A percentile compares a stretch with the other conserved stretches of the same genome.
These are phyloP conservation scores for Pristionchus japonicus DNA, from an alignment of 2,888 invertebrate genomes.

Conservation along the genomic window DNA sequence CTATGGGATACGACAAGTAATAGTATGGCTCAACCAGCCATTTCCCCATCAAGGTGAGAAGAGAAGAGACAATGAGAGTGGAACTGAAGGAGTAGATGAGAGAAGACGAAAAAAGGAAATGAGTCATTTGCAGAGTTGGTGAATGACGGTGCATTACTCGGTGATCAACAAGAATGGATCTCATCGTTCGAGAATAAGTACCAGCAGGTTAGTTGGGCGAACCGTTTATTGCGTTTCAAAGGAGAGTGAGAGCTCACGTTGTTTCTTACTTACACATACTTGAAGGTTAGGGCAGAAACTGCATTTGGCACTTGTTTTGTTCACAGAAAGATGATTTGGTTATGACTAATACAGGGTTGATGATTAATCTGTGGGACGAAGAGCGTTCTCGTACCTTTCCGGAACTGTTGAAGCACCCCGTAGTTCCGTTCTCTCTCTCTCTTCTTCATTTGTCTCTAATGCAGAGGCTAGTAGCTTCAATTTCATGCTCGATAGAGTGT, in stretches of 20 bases:
- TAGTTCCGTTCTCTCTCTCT: neutral
- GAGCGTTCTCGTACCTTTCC: neutral
- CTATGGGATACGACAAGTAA: conserved; percentile 64
- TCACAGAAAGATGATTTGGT: neutral
- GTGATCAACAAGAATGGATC: conserved; percentile 61
- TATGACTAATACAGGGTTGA: neutral
- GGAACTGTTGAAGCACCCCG: neutral
- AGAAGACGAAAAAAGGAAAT: neutral
- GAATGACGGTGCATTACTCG: conserved; percentile 60
- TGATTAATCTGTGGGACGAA: neutral
- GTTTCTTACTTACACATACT: neutral
- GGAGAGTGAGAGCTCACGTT: neutral
- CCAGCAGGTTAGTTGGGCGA: conserved; percentile 61
- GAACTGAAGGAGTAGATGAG: neutral
- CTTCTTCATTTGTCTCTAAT: neutral
- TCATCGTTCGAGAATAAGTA: conserved; percentile 60
- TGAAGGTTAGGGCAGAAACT: neutral
- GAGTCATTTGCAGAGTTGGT: conserved; percentile 54
- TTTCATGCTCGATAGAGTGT: conserved; percentile 25
- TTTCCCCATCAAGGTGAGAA: conserved; percentile 69
- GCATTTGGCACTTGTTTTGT: neutral
- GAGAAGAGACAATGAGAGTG: conserved; percentile 1
- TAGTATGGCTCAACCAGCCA: conserved; percentile 64
- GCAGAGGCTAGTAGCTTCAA: neutral
- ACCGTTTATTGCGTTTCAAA: too few species aligned